These are phyloP conservation scores for Catonia carolina DNA, from an alignment of 2,888 invertebrate species.

Conservation along the genomic window DNA sequence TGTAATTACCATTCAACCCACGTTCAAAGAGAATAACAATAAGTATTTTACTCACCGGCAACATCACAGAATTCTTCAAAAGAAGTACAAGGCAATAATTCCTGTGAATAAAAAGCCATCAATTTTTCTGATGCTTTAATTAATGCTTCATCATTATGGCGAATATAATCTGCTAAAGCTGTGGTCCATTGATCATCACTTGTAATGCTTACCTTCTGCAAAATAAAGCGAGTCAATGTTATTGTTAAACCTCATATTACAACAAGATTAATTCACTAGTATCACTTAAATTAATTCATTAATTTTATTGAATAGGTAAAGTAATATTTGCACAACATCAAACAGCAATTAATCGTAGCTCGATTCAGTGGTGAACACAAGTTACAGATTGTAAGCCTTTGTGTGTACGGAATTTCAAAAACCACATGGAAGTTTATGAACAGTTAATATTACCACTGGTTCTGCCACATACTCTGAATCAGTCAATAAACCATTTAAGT, in stretches of 20 bases:
- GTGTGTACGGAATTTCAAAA: no score
- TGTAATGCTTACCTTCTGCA: slow-evolving; percentile 60
- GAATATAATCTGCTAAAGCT: slow-evolving; percentile 83
- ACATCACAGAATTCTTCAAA: slow-evolving; percentile 93
- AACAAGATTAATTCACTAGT: neutral
- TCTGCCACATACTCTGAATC: no score
- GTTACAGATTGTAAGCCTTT: no score
- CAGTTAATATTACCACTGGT: no score
- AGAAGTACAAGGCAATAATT: slow-evolving; percentile 81
- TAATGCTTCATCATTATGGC: slow-evolving; percentile 87
- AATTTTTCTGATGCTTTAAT: slow-evolving; percentile 81
- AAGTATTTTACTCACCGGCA: slow-evolving; percentile 50
- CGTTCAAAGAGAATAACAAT: neutral
- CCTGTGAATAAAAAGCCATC: slow-evolving; percentile 75
- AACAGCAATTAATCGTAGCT: no score
- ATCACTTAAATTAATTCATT: neutral
- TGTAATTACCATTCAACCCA: no score
- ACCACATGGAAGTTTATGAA: no score
- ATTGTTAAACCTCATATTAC: neutral
- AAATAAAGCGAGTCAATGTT: no score
- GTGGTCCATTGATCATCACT: slow-evolving; percentile 81
- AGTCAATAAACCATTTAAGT: no score
- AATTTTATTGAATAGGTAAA: no score
- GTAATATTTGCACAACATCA: no score
- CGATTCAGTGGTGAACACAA: no score